Conservation (phyloP, 2,888 invertebrate genomes). For the Ormyrus labotus region DNA sequence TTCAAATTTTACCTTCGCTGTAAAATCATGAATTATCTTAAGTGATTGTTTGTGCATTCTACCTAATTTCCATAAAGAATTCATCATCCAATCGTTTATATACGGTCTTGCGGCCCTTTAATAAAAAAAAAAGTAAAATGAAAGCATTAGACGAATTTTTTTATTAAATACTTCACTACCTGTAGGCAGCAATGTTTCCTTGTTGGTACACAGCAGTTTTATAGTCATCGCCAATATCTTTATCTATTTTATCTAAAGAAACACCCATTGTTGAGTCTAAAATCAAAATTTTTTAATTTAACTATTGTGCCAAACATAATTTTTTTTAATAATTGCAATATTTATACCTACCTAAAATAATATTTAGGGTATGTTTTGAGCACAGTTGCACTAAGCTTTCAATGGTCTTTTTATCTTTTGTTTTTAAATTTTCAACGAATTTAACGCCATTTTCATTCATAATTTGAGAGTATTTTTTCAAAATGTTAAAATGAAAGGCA, state of each 20-base stretch:
- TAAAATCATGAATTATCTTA: slow-evolving; percentile 52
- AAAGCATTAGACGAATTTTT: too few species aligned
- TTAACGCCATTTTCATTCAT: slow-evolving; percentile 35
- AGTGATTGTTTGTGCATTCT: slow-evolving; percentile 41
- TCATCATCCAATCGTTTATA: slow-evolving; percentile 42
- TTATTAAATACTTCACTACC: background rate
- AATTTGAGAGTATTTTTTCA: slow-evolving; percentile 50
- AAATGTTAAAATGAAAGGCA: slow-evolving; percentile 51
- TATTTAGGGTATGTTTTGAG: slow-evolving; percentile 44
- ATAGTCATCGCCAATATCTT: slow-evolving; percentile 43
- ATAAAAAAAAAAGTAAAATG: background rate
- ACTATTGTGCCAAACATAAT: background rate
- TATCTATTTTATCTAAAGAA: slow-evolving; percentile 36
- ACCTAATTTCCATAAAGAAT: slow-evolving; percentile 20
- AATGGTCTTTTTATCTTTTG: slow-evolving; percentile 29
- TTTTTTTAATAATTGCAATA: slow-evolving; percentile 12
- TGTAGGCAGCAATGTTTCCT: slow-evolving; percentile 22
- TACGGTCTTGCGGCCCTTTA: slow-evolving; percentile 21
- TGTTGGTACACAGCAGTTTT: slow-evolving; percentile 49
- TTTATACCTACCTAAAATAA: slow-evolving; percentile 40
- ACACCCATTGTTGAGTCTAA: slow-evolving; percentile 73
- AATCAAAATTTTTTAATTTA: slow-evolving; percentile 44
- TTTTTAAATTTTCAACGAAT: slow-evolving; percentile 24
- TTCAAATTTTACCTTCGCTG: slow-evolving; percentile 48
- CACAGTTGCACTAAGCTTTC: slow-evolving; percentile 34